A percentile compares a stretch with the other conserved stretches of the same genome.
Conservation (phyloP, 2,888 invertebrate genomes). For the Autographa pulchrina region DNA sequence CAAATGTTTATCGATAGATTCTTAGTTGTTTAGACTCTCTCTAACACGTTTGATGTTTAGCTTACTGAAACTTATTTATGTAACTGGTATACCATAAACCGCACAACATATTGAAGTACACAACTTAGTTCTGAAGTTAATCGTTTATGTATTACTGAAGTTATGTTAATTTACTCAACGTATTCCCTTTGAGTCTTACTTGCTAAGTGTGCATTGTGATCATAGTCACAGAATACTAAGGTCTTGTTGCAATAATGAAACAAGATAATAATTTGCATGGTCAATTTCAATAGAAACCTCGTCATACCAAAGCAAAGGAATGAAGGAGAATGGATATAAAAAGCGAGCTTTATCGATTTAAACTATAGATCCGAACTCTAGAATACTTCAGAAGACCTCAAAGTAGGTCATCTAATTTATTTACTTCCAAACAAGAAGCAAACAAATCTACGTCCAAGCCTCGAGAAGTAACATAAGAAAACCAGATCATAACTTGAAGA, state of each 20-base stretch:
- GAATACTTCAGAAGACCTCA: background rate
- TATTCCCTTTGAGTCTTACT: background rate
- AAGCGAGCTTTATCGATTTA: too few relatives aligned
- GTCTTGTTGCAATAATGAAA: background rate
- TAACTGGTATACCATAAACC: background rate
- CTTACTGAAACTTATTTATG: background rate
- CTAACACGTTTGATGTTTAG: background rate
- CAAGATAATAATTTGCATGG: background rate
- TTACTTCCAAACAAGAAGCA: background rate
- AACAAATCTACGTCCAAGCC: background rate
- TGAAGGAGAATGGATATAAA: background rate
- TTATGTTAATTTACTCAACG: background rate
- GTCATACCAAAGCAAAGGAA: background rate
- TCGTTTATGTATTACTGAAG: background rate
- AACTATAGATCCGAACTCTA: background rate
- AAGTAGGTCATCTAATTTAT: background rate
- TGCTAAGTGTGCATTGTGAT: background rate
- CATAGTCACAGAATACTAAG: background rate
- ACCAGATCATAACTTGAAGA: conserved; percentile 50
- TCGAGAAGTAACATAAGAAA: conserved; percentile 20
- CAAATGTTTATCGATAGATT: background rate
- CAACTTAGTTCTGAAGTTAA: conserved; percentile 1
- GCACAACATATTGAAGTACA: background rate
- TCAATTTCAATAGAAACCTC: background rate
- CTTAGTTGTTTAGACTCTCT: too few relatives aligned